Percentiles rank a stretch among this genome's conserved stretches.
phyloP scores from a whole-genome alignment of 2,113 vertebrate species.

The Gobius niger region DNA sequence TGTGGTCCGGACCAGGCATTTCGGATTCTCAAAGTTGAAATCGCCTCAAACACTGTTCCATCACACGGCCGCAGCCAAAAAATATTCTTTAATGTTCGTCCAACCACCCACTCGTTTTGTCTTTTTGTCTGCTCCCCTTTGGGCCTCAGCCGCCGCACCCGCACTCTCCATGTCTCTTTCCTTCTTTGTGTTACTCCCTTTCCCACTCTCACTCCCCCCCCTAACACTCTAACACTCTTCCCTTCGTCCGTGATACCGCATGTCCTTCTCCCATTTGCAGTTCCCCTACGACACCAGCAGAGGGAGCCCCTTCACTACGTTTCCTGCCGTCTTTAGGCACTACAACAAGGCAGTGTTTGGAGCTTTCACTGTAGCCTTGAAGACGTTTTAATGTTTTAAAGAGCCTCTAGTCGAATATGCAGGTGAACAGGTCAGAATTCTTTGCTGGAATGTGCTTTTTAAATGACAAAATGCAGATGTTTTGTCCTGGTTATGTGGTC shows the following conservation, averaged over 20 bases:
- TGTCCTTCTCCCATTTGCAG: slow-evolving; percentile 21
- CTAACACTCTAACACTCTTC: slow-evolving; percentile 66
- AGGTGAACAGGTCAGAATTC: too few species aligned
- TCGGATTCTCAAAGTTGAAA: too few species aligned
- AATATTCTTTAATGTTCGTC: slow-evolving; percentile 44
- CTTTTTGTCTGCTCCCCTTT: slow-evolving; percentile 51
- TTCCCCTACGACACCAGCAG: slow-evolving; percentile 25
- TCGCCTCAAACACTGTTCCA: slow-evolving; percentile 33
- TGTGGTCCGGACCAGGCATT: too few species aligned
- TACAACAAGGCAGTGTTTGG: slow-evolving; percentile 51
- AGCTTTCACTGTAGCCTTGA: slow-evolving; percentile 11
- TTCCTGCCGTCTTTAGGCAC: neutral
- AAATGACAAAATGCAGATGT: too few species aligned
- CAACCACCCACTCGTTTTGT: slow-evolving; percentile 57
- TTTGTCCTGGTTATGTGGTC: too few species aligned
- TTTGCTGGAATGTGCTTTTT: too few species aligned
- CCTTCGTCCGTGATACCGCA: slow-evolving; percentile 40
- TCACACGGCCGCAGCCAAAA: slow-evolving; percentile 35
- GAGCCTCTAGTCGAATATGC: too few species aligned
- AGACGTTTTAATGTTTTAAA: too few species aligned
- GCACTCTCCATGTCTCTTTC: slow-evolving; percentile 35
- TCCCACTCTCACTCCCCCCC: slow-evolving; percentile 35
- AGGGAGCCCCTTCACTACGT: slow-evolving; percentile 52
- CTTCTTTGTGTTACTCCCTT: neutral
- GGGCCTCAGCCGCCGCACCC: slow-evolving; percentile 29